Conservation (phyloP, 2,113 vertebrate species). For the Datnioides undecimradiatus region DNA sequence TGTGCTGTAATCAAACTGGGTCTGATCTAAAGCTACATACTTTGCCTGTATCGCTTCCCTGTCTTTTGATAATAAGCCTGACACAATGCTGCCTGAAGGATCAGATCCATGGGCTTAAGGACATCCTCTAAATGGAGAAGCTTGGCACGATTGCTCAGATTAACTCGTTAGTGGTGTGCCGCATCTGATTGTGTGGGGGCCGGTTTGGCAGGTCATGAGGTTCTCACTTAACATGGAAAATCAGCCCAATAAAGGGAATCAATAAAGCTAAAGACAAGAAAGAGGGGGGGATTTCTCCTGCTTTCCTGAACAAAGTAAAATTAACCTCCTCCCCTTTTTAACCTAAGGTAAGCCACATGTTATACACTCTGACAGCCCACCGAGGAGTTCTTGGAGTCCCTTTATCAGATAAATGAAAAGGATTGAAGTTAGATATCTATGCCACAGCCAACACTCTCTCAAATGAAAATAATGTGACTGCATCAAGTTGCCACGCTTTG, state of each 20-base stretch:
- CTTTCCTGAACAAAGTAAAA: conserved; percentile 27
- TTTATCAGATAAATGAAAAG: not conserved
- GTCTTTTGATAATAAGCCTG: not conserved
- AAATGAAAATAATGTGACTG: not conserved
- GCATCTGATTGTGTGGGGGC: conserved; percentile 17
- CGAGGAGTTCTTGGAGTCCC: not conserved
- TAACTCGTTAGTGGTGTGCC: conserved; percentile 50
- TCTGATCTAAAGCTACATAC: not conserved
- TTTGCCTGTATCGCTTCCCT: not conserved
- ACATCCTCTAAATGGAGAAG: conserved; percentile 45
- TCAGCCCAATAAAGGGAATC: conserved; percentile 62
- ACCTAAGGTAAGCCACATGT: not conserved
- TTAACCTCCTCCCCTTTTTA: conserved; percentile 15
- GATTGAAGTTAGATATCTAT: not conserved
- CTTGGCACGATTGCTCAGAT: conserved; percentile 68
- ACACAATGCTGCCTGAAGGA: not conserved
- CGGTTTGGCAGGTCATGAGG: conserved; percentile 30
- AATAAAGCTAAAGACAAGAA: conserved; percentile 55
- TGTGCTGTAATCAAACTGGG: not conserved
- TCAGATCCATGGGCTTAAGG: conserved; percentile 27
- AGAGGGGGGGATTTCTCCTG: conserved; percentile 4
- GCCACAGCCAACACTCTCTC: not conserved
- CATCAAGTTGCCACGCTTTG: no score
- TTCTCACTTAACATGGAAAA: conserved; percentile 56
- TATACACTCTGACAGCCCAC: conserved; percentile 7